Evolutionary conservation across 2,888 invertebrate species (phyloP), one percentile per base, ranked within the genome.

Genomic region (Melanotus villosus): DNA sequence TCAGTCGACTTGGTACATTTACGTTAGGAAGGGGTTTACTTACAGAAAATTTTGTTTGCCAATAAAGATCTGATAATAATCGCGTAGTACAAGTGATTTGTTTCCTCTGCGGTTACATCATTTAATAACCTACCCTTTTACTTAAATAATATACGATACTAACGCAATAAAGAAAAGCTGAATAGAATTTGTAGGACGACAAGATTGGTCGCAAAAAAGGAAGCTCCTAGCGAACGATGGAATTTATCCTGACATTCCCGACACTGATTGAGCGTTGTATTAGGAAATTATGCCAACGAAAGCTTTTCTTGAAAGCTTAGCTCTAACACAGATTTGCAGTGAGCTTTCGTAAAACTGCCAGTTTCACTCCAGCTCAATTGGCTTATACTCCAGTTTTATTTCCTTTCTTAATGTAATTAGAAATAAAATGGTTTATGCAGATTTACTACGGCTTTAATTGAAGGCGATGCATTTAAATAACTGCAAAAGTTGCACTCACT

Each of bases 211-310:
- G 38, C 54, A 54, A 60, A 67, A 67, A 66, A 65, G 23, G 19
- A 21, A 38, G 36, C 16, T 19, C 41, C 34, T 23, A 57, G 34
- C 57, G 57, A 68, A 57, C 56, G 63, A 56, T 58, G 68, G 59
- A 68, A 68, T 65, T 68, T 65, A 59, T 59, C 58, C 57, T 68
- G 68, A 68, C 68, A 59, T 65, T 63, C 54, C 68, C 32, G 68
- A 68, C 68, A 68, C 68, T 65, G 68, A 68, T 68, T 68, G 68
- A 68, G 59, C 68, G 68, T 59, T 68, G 64, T 68, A 68, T 68
- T 68, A 68, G 57, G 64, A 68, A 68, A 68, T 68, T 68, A 68
- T 68, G 68, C 68, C 68, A 68, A 64, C 56, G 58, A 59, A 58
- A 68, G 56, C 56, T 58, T 63, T 68, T 63, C 68, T 63, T 68